Percentiles rank a stretch among this genome's conserved stretches.
phyloP scores from a whole-genome alignment of 2,797 vertebrate species.

The Brotula barbata region DNA sequence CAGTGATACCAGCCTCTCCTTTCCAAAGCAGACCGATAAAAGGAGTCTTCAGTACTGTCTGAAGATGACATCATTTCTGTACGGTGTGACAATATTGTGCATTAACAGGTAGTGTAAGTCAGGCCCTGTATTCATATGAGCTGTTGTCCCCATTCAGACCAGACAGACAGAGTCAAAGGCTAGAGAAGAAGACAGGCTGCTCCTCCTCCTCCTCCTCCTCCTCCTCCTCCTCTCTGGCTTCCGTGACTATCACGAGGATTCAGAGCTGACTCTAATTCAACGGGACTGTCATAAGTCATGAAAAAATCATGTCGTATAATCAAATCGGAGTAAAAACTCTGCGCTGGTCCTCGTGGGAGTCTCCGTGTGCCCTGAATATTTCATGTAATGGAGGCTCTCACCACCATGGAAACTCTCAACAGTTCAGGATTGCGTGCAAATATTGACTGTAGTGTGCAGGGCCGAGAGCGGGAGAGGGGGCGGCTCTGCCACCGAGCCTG shows the following conservation, averaged over 20 bases:
- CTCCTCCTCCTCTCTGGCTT: constrained; percentile 72
- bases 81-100: constrained; percentile 6
- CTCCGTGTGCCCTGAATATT: constrained; percentile 87
- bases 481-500: constrained; percentile 77
- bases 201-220: constrained; percentile 28
- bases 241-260: constrained; percentile 87
- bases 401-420: constrained; percentile 83
- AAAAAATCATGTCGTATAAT: constrained; percentile 97
- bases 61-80: background rate
- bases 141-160: constrained; percentile 25
- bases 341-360: constrained; percentile 83
- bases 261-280: constrained; percentile 89
- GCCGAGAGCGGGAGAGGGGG: constrained; percentile 69
- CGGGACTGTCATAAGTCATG: constrained; percentile 93
- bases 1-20: background rate
- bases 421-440: constrained; percentile 89
- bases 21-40: background rate
- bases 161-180: constrained; percentile 36
- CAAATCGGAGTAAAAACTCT: constrained; percentile 93
- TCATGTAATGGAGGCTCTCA: constrained; percentile 84
- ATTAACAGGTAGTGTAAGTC: constrained; percentile 3
- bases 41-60: background rate
- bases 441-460: constrained; percentile 87
- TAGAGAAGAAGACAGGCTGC: constrained; percentile 54
- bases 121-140: constrained; percentile 8